A percentile compares a stretch with the other conserved stretches of the same genome.
Evolutionary conservation across 1,140 invertebrate genomes (phyloP).

Genomic region (Leptonema lineaticorne): DNA sequence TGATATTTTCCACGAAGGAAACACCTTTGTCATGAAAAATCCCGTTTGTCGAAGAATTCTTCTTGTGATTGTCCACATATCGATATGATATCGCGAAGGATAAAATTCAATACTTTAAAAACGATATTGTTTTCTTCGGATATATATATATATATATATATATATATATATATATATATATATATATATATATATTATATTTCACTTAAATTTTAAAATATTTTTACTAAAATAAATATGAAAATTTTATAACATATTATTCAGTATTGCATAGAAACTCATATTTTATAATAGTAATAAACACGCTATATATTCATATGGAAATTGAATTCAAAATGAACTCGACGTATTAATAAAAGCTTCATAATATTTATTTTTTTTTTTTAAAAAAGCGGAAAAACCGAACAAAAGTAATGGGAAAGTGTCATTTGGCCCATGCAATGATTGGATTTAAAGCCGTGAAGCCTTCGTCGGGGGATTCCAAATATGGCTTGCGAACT

Average conservation of each 20-base stretch:
- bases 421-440: background rate
- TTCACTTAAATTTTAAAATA: too few relatives aligned
- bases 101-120: too few relatives aligned
- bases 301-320: background rate
- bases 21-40: slow-evolving; percentile 33
- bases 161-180: background rate
- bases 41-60: slow-evolving; percentile 17
- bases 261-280: background rate
- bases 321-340: background rate
- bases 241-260: too few relatives aligned
- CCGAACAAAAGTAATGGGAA: background rate
- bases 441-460: slow-evolving; percentile 19
- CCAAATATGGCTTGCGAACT: background rate
- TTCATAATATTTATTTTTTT: too few relatives aligned
- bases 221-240: too few relatives aligned
- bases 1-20: slow-evolving; percentile 28
- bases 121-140: too few relatives aligned
- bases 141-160: too few relatives aligned
- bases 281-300: background rate
- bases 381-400: too few relatives aligned
- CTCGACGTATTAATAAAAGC: background rate
- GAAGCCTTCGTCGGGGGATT: background rate
- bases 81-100: background rate
- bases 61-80: background rate
- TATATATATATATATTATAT: background rate